Evolutionary conservation across 2,888 invertebrate species (phyloP).

Genomic region (Bedellia somnulentella): DNA sequence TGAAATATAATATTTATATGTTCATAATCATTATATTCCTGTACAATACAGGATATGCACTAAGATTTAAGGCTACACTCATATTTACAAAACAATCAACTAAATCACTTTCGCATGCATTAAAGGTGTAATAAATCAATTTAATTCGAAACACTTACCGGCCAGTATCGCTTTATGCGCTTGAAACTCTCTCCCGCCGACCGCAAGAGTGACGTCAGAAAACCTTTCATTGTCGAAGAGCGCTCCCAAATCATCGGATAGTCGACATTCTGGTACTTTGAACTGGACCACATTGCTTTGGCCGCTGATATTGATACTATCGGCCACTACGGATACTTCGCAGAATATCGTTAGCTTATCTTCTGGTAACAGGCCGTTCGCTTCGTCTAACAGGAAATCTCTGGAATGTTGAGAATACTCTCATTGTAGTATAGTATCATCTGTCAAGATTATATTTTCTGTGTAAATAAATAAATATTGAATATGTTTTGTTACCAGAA

Average conservation of each 20-base stretch:
- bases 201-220: constrained; percentile 95
- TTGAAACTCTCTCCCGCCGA: constrained; percentile 87
- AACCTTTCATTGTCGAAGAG: constrained; percentile 97
- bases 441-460: not conserved
- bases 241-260: constrained; percentile 92
- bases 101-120: too few relatives aligned
- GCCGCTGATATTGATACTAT: constrained; percentile 98
- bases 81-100: too few relatives aligned
- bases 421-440: constrained; percentile 3
- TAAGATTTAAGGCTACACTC: too few relatives aligned
- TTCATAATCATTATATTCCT: too few relatives aligned
- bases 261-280: constrained; percentile 92
- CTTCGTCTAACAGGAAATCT: constrained; percentile 98
- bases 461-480: too few relatives aligned
- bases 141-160: too few relatives aligned
- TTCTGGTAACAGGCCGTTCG: constrained; percentile 96
- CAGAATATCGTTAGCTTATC: constrained; percentile 99
- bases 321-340: constrained; percentile 95
- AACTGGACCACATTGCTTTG: constrained; percentile 98
- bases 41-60: too few relatives aligned
- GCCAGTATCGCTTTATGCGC: constrained; percentile 98
- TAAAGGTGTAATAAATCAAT: too few relatives aligned
- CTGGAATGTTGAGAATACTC: constrained; percentile 41
- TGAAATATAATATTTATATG: too few relatives aligned
- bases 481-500: too few relatives aligned